Conservation (phyloP, 2,888 invertebrate species). For the Antheraea yamamai region DNA sequence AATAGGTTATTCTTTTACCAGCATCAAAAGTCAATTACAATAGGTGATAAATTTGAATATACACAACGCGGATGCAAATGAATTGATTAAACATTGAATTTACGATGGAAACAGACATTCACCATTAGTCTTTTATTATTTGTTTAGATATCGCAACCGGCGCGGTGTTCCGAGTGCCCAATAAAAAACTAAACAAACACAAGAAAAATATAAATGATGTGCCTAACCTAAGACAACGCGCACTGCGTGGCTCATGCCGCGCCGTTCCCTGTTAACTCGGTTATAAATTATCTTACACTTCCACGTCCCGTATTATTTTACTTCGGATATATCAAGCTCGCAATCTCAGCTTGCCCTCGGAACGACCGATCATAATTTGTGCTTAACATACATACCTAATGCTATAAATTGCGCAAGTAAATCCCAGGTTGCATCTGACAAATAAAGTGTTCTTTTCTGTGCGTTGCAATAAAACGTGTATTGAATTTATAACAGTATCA, state of each 20-base stretch:
- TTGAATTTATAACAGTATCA: constrained; percentile 48
- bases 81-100: constrained; percentile 73
- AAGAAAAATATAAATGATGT: constrained; percentile 80
- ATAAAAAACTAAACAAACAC: constrained; percentile 76
- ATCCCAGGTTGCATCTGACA: constrained; percentile 57
- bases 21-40: constrained; percentile 61
- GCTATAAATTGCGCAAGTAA: constrained; percentile 63
- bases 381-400: constrained; percentile 48
- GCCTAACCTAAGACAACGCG: constrained; percentile 73
- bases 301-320: constrained; percentile 73
- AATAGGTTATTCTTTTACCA: constrained; percentile 47
- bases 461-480: constrained; percentile 50
- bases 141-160: constrained; percentile 71
- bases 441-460: constrained; percentile 53
- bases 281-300: constrained; percentile 77
- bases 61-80: constrained; percentile 67
- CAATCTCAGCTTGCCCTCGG: constrained; percentile 63
- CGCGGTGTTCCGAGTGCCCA: constrained; percentile 62
- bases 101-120: constrained; percentile 69
- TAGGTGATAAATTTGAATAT: constrained; percentile 66
- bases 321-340: constrained; percentile 71
- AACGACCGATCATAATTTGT: constrained; percentile 71
- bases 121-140: constrained; percentile 76
- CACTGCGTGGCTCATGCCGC: constrained; percentile 56
- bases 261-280: constrained; percentile 61